Evolutionary conservation across 2,797 vertebrate species (phyloP), one percentile per base, ranked within the genome.

Genomic region (Limnodromus scolopaceus): DNA sequence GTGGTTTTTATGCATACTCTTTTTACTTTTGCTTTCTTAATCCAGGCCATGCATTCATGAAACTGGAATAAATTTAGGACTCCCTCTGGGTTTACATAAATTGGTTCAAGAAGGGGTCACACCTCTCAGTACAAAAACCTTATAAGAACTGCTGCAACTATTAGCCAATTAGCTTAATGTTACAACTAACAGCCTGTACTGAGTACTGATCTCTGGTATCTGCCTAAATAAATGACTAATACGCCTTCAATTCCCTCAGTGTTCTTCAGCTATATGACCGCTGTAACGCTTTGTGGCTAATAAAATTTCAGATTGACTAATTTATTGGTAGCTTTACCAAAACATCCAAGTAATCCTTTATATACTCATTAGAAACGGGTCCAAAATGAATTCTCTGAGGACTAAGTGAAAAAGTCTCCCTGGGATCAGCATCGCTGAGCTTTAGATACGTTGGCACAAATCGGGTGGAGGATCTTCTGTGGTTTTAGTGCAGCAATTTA

Each of bases 221-320:
- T 97, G 88, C 75, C 95, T 95, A 93, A 94, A 91, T 93, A 96
- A 94, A 84, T 70, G 36, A 84, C 94, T 96, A 97, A 94, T 92
- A 96, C 0, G 24, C 77, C 66, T 96, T 88, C 86, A 94, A 74
- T 96, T 97, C 92, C 93, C 89, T 94, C 55, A 82, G 87, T 95
- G 83, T 97, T 95, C 84, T 81, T 95, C 78, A 74, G 43, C 79
- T 96, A 13, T 86, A 83, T 95, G 93, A 94, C 72, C 6, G 2
- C 87, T 76, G 34, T 91, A 96, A 93, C 95, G 83, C 92, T 97
- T 96, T 95, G 92, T 3, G 20, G 89, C 93, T 97, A 97, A 98
- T 97, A 97, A 97, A 97, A 97, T 97, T 97, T 97, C 89, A 97
- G 96, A 97, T 96, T 88, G 93, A 95, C 96, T 97, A 96, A 97